These are phyloP conservation scores for Gobiocypris rarus DNA, from an alignment of 2,113 vertebrate species.

Conservation along the genomic window DNA sequence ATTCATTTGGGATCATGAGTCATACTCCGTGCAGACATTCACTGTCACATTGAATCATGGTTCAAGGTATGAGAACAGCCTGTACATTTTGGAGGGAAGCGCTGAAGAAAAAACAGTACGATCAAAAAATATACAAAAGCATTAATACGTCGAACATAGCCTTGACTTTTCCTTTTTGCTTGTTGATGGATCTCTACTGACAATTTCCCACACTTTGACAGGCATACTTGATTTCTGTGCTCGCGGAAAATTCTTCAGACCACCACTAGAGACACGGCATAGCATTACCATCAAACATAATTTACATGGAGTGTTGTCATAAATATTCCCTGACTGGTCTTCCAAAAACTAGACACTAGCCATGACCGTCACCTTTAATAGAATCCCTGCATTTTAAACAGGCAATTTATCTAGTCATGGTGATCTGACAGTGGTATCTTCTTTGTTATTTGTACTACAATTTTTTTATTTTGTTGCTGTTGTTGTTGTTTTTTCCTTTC, in stretches of 20 bases:
- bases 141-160: not conserved
- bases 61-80: not conserved
- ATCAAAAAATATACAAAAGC: conserved; percentile 17
- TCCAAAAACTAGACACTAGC: conserved; percentile 12
- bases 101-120: not conserved
- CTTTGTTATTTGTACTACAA: not conserved
- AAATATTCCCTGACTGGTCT: conserved; percentile 29
- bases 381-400: conserved; percentile 1
- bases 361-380: not conserved
- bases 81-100: not conserved
- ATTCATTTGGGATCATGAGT: conserved; percentile 27
- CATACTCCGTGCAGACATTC: not conserved
- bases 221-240: not conserved
- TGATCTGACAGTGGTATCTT: not conserved
- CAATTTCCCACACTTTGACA: not conserved
- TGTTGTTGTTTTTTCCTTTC: too few relatives aligned
- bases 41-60: conserved; percentile 17
- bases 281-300: conserved; percentile 30
- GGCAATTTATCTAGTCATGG: not conserved
- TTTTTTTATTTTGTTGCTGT: not conserved
- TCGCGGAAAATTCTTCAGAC: conserved; percentile 1
- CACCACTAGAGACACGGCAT: not conserved
- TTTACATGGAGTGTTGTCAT: conserved; percentile 16
- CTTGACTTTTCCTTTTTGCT: conserved; percentile 16
- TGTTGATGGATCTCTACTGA: conserved; percentile 9